Evolutionary conservation across 2,113 vertebrate species (phyloP), one percentile per base, ranked within the genome.

Genomic region (Dromaius novaehollandiae): DNA sequence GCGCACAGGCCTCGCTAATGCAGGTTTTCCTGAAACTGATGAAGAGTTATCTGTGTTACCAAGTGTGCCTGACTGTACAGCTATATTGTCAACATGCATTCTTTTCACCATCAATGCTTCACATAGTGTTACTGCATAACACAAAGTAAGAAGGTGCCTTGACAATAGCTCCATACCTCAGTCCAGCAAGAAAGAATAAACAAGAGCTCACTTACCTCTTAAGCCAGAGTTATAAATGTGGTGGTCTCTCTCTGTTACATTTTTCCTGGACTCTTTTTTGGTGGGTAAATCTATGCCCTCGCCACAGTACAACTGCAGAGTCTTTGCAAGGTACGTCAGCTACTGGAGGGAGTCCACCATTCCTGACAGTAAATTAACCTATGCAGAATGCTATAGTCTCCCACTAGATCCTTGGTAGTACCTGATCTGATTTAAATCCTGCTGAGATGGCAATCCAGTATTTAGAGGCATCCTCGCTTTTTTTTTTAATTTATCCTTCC

Each of bases 11-110:
- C 9, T 18, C 26, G 2, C 30, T 3, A 6, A 66, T 8, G 2
- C 42, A 3, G n/a, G 20, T 24, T 25, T 14, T 88, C 12, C 36
- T 16, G 40, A 18, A 34, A 4, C 48, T 17, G 65, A 13, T 11
- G 91, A 20, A 18, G 51, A 44, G 12, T 0, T 0, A 9, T 4
- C 22, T 11, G 1, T 20, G 24, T 15, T 15, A 40, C 42, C 9
- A 0, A 3, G 2, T 0, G 13, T 44, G 36, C 63, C 46, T 17
- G n/a, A 18, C 11, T 56, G 0, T 11, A 11, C 14, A 28, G 26
- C 55, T 17, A 5, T 30, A 9, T 5, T 3, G 8, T 63, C 25
- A 1, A 2, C 2, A 0, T 7, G 24, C 32, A 30, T 60, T 2
- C 13, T 30, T 15, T 15, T 25, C 32, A 3, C 26, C 13, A 2